phyloP scores from a whole-genome alignment of 2,888 invertebrate species.

The Nematopogon swammerdamellus region DNA sequence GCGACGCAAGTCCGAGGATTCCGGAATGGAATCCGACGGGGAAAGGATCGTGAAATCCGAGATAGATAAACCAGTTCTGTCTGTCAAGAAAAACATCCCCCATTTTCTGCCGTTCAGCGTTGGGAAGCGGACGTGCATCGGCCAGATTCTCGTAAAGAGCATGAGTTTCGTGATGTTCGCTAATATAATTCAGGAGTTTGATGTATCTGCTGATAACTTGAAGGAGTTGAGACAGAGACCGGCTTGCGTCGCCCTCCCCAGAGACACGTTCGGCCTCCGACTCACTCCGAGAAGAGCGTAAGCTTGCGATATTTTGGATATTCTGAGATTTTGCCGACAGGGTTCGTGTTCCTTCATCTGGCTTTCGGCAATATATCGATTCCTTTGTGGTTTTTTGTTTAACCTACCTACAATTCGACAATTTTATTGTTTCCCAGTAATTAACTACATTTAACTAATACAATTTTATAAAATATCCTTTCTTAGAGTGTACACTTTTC shows the following conservation, averaged over 20 bases:
- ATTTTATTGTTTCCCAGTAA: no score
- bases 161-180: slow-evolving; percentile 73
- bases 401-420: no score
- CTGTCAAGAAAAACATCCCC: slow-evolving; percentile 55
- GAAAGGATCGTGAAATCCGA: slow-evolving; percentile 26
- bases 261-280: slow-evolving; percentile 64
- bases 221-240: slow-evolving; percentile 56
- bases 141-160: slow-evolving; percentile 74
- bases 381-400: no score
- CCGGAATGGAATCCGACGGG: slow-evolving; percentile 53
- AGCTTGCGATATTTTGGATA: neutral
- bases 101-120: slow-evolving; percentile 85
- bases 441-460: no score
- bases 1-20: slow-evolving; percentile 49
- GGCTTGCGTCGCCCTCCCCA: slow-evolving; percentile 73
- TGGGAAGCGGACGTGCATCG: slow-evolving; percentile 83
- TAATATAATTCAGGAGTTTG: slow-evolving; percentile 67
- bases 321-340: neutral
- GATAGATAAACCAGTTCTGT: slow-evolving; percentile 30
- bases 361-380: no score
- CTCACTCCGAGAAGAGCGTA: slow-evolving; percentile 51
- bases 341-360: neutral
- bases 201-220: slow-evolving; percentile 55
- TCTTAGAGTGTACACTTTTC: no score
- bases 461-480: no score